phyloP scores from a whole-genome alignment of 2,888 invertebrate genomes.

The Portevinia maculata region DNA sequence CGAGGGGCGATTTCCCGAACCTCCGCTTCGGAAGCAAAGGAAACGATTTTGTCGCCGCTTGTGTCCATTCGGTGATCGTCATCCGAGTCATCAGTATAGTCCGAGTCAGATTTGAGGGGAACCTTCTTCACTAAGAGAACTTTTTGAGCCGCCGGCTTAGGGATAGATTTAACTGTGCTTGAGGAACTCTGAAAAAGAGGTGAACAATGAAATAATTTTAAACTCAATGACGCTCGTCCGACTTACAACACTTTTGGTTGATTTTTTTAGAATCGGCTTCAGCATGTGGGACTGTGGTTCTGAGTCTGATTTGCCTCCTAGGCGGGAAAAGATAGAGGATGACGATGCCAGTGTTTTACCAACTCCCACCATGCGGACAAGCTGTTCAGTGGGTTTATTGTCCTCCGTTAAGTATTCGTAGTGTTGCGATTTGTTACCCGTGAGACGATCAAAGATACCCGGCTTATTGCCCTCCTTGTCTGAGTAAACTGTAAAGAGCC shows the following conservation, averaged over 20 bases:
- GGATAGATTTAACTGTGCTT: conserved; percentile 76
- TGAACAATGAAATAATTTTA: not conserved
- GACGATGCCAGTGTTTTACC: conserved; percentile 63
- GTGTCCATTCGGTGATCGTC: conserved; percentile 76
- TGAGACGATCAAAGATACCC: conserved; percentile 80
- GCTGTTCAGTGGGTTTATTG: conserved; percentile 76
- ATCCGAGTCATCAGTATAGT: conserved; percentile 63
- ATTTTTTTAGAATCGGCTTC: conserved; percentile 81
- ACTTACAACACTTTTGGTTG: conserved; percentile 75
- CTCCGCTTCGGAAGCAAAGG: conserved; percentile 82
- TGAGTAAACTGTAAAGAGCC: conserved; percentile 78
- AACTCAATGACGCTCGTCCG: not conserved
- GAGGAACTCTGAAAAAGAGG: conserved; percentile 67
- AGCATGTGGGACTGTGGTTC: conserved; percentile 58
- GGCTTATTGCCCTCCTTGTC: conserved; percentile 79
- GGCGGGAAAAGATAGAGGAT: conserved; percentile 81
- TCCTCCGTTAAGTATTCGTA: conserved; percentile 45
- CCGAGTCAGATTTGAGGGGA: conserved; percentile 79
- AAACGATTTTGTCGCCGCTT: conserved; percentile 80
- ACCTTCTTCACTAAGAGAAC: conserved; percentile 82
- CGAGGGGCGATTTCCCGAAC: conserved; percentile 81
- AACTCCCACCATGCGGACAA: conserved; percentile 77
- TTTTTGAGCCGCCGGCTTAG: conserved; percentile 78
- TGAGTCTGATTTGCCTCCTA: conserved; percentile 78
- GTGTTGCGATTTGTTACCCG: conserved; percentile 62